phyloP scores from a whole-genome alignment of 2,113 vertebrate genomes.

The Alouatta palliata region DNA sequence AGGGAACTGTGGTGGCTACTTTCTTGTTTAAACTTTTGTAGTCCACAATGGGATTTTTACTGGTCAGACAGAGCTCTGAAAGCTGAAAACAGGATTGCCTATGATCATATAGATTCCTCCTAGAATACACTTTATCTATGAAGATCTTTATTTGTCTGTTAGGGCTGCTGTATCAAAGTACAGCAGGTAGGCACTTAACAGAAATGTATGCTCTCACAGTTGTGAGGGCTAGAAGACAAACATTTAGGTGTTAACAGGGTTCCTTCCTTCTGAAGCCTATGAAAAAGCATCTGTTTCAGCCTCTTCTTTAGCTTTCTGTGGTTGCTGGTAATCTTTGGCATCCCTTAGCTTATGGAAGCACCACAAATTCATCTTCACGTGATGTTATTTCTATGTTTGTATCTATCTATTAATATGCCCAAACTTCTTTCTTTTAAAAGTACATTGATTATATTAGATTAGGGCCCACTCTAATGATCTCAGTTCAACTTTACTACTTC shows the following conservation, averaged over 20 bases:
- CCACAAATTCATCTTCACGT: background rate
- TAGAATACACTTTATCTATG: background rate
- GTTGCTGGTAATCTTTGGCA: background rate
- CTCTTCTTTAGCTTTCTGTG: background rate
- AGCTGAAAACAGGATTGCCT: background rate
- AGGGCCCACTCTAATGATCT: fast-evolving
- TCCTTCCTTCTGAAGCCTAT: background rate
- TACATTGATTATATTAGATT: background rate
- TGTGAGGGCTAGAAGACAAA: background rate
- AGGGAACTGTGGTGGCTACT: fast-evolving
- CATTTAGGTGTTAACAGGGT: background rate
- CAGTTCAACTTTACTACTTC: background rate
- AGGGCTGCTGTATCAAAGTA: background rate
- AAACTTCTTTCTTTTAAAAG: background rate
- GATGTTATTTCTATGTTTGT: background rate
- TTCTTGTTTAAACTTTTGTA: background rate
- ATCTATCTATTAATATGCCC: background rate
- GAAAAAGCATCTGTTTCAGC: background rate
- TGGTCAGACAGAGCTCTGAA: background rate
- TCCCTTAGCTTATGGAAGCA: background rate
- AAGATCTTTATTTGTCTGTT: background rate
- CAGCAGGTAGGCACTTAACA: background rate
- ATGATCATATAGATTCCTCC: background rate
- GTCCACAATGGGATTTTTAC: background rate
- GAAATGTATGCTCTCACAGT: background rate